Evolutionary conservation across 2,113 vertebrate species (phyloP).

Genomic region (Speoplatyrhinus poulsoni): DNA sequence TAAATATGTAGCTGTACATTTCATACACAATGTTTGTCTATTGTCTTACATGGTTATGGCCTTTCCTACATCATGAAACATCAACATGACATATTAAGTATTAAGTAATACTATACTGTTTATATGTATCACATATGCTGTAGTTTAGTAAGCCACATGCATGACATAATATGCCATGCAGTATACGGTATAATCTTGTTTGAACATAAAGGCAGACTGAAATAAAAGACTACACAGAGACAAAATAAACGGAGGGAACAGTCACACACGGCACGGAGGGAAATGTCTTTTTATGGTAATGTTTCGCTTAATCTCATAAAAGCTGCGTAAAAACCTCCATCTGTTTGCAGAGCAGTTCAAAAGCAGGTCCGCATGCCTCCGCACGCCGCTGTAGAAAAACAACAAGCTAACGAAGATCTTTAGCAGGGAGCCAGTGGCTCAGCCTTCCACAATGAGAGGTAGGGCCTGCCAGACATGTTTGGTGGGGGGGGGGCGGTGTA

Average conservation of each 20-base stretch:
- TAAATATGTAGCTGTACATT: no score
- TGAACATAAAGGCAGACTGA: background rate
- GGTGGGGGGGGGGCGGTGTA: slow-evolving; percentile 34
- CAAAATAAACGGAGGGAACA: slow-evolving; percentile 24
- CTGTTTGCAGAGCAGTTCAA: slow-evolving; percentile 72
- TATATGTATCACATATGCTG: no score
- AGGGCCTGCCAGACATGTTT: slow-evolving; percentile 48
- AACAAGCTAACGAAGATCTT: slow-evolving; percentile 72
- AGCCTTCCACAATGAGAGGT: slow-evolving; percentile 63
- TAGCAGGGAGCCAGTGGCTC: slow-evolving; percentile 56
- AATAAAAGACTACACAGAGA: slow-evolving; percentile 6
- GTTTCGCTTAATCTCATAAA: slow-evolving; percentile 79
- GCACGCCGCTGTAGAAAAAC: slow-evolving; percentile 75
- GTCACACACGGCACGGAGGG: slow-evolving; percentile 33
- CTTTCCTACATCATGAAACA: no score
- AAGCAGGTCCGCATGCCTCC: slow-evolving; percentile 73
- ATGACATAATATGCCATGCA: no score
- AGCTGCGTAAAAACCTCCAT: slow-evolving; percentile 68
- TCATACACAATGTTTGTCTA: no score
- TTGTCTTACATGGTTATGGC: no score
- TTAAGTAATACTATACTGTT: no score
- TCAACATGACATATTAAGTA: no score
- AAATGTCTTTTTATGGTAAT: slow-evolving; percentile 72
- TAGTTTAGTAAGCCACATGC: no score
- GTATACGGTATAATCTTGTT: no score